A percentile compares a stretch with the other conserved stretches of the same genome.
phyloP scores from a whole-genome alignment of 2,888 invertebrate genomes.

The Tinea trinotella region DNA sequence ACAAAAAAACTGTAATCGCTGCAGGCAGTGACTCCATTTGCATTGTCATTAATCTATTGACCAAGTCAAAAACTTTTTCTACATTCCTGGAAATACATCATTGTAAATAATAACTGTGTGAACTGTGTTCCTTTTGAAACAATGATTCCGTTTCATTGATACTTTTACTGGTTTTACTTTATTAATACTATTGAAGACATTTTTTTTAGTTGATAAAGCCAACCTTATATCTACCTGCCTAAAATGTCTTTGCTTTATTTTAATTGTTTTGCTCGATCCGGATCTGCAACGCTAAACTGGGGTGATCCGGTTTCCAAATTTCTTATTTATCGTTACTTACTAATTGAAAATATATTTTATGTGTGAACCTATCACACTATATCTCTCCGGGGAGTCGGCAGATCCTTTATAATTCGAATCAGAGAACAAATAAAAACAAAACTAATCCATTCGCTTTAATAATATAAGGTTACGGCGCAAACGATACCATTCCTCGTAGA shows the following conservation, averaged over 20 bases:
- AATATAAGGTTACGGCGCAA: slow-evolving; percentile 6
- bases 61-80: background rate
- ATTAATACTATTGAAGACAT: background rate
- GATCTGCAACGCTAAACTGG: background rate
- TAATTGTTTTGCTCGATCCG: background rate
- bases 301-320: background rate
- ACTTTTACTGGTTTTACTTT: background rate
- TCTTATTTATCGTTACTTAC: background rate
- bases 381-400: too few species aligned
- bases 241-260: background rate
- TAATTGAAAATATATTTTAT: background rate
- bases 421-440: background rate
- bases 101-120: slow-evolving; percentile 6
- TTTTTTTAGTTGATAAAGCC: background rate
- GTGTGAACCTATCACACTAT: background rate
- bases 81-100: background rate
- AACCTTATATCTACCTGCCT: background rate
- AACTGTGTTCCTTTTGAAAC: background rate
- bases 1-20: slow-evolving; percentile 16
- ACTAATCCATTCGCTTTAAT: slow-evolving; percentile 4
- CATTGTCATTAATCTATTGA: slow-evolving; percentile 16
- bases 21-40: slow-evolving; percentile 11
- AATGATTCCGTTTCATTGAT: background rate
- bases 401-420: background rate
- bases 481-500: slow-evolving; percentile 4